These are phyloP conservation scores for Cyclophora punctaria DNA, from an alignment of 2,888 invertebrate genomes.

Conservation along the genomic window DNA sequence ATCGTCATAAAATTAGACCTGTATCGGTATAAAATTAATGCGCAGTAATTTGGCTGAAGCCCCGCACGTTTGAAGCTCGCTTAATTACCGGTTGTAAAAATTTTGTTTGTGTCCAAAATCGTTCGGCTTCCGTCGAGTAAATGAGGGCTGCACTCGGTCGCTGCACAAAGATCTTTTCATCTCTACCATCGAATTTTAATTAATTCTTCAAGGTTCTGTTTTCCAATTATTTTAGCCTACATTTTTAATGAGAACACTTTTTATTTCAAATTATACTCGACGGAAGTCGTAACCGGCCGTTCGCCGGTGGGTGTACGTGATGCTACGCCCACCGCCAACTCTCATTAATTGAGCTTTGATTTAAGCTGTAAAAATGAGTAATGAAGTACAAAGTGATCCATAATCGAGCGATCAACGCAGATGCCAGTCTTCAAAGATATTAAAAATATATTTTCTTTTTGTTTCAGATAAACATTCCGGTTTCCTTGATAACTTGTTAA, in stretches of 20 bases:
- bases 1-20: constrained; percentile 5
- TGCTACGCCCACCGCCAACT: no score
- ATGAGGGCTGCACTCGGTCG: constrained; percentile 33
- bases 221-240: constrained; percentile 12
- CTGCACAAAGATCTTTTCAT: constrained; percentile 34
- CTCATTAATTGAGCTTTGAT: no score
- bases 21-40: constrained; percentile 31
- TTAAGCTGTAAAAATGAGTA: no score
- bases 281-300: no score
- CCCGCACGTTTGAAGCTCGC: constrained; percentile 22
- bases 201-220: constrained; percentile 29
- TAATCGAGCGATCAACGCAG: no score
- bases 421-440: no score
- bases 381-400: no score
- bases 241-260: constrained; percentile 29
- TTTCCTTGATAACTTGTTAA: constrained; percentile 24
- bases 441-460: constrained; percentile 30
- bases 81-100: constrained; percentile 48
- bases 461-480: constrained; percentile 50
- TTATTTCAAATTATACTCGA: constrained; percentile 8
- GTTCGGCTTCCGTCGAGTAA: constrained; percentile 32
- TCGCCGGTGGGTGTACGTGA: no score
- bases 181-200: constrained; percentile 27
- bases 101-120: constrained; percentile 45
- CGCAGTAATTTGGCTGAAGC: constrained; percentile 28